Conservation (phyloP, 1,140 invertebrate species). For the Rhopalosiphum padi region DNA sequence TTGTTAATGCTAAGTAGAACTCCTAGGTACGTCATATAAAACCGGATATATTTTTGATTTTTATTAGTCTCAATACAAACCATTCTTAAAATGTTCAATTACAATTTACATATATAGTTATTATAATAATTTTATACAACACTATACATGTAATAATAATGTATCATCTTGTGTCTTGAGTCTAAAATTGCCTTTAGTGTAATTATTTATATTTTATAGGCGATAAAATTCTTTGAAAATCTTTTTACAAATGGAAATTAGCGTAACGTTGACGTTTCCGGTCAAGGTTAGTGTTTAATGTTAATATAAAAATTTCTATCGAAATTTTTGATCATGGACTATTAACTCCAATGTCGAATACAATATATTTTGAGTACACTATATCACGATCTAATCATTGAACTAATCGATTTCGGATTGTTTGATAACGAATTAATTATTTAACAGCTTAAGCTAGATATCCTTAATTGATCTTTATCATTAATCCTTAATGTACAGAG, state of each 20-base stretch:
- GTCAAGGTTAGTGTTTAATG: background rate
- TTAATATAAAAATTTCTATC: background rate
- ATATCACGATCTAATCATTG: background rate
- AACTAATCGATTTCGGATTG: background rate
- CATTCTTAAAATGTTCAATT: background rate
- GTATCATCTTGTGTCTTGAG: background rate
- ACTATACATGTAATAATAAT: background rate
- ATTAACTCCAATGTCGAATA: slow-evolving; percentile 13
- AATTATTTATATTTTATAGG: background rate
- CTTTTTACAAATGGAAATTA: background rate
- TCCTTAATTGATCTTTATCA: background rate
- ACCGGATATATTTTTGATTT: background rate
- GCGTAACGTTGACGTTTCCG: background rate
- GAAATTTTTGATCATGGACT: background rate
- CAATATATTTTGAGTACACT: background rate
- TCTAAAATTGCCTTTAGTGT: background rate
- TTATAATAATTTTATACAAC: background rate
- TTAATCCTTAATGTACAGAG: background rate
- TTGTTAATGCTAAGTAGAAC: background rate
- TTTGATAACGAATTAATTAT: background rate
- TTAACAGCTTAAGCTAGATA: background rate
- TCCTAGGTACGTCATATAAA: background rate
- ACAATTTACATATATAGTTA: background rate
- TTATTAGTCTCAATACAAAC: background rate
- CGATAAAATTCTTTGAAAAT: background rate